Percentiles rank a stretch among this genome's conserved stretches.
phyloP scores from a whole-genome alignment of 2,888 invertebrate species.

The Cephus sareptanus region DNA sequence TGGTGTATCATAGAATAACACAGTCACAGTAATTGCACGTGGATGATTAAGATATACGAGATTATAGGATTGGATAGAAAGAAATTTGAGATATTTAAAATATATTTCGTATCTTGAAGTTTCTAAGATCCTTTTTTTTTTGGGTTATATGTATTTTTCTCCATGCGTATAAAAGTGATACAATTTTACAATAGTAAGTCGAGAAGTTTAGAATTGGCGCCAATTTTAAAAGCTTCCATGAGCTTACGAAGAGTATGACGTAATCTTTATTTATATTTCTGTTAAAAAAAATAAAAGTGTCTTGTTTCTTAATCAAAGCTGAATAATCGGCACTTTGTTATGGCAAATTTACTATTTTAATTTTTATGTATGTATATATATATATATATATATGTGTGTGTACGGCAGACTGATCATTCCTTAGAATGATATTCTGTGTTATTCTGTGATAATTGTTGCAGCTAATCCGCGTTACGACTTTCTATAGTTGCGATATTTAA shows the following conservation, averaged over 20 bases:
- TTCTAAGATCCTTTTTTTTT: not conserved
- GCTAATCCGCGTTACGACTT: conserved; percentile 36
- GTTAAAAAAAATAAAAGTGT: not conserved
- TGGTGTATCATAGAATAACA: not conserved
- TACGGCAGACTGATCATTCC: conserved; percentile 13
- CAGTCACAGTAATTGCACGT: not conserved
- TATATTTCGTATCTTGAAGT: not conserved
- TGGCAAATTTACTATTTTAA: not conserved
- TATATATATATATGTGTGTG: not conserved
- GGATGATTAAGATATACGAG: not conserved
- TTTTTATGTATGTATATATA: conserved; percentile 5
- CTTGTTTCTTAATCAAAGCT: not conserved
- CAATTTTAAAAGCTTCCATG: not conserved
- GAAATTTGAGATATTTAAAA: not conserved
- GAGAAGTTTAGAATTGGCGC: too few species aligned
- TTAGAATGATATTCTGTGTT: conserved; percentile 33
- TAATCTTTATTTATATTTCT: not conserved
- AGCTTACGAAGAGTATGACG: not conserved
- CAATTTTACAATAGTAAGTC: too few species aligned
- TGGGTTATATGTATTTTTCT: not conserved
- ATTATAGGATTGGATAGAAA: not conserved
- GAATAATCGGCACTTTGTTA: not conserved
- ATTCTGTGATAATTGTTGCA: conserved; percentile 46
- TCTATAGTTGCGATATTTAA: conserved; percentile 39
- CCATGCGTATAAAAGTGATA: not conserved